A percentile compares a stretch with the other conserved stretches of the same genome.
These are phyloP conservation scores for Cettia cetti DNA, from an alignment of 2,113 vertebrate genomes.

Conservation along the genomic window DNA sequence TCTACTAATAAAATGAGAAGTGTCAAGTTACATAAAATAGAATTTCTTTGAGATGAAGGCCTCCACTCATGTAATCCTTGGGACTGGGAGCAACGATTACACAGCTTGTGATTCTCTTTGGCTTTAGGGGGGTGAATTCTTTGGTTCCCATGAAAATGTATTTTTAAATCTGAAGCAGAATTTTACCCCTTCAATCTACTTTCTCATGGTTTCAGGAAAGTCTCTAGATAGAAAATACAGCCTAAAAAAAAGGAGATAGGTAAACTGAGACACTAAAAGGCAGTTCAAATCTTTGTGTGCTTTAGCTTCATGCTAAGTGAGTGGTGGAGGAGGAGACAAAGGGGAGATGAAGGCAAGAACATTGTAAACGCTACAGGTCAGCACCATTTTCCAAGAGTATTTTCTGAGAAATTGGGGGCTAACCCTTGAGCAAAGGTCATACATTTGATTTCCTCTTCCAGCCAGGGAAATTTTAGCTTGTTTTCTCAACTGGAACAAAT, in stretches of 20 bases:
- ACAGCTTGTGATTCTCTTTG: background rate
- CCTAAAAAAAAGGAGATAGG: background rate
- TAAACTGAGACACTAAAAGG: background rate
- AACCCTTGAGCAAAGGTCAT: background rate
- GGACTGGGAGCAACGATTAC: background rate
- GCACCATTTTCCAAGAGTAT: background rate
- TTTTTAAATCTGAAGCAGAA: background rate
- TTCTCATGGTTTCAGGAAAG: background rate
- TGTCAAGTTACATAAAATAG: background rate
- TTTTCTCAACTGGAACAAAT: constrained; percentile 39
- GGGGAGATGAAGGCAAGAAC: background rate
- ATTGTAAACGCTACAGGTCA: background rate
- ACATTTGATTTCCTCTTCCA: background rate
- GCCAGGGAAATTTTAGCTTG: background rate
- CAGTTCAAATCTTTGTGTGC: background rate
- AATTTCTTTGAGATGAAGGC: background rate
- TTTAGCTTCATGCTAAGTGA: background rate
- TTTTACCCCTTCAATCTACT: background rate
- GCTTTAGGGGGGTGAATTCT: background rate
- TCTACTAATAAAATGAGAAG: background rate
- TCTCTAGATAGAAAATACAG: background rate
- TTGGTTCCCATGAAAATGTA: background rate
- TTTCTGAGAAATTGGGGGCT: background rate
- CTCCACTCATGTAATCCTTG: background rate
- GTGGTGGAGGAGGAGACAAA: background rate